Evolutionary conservation across 2,888 invertebrate species (phyloP), one percentile per base, ranked within the genome.

Genomic region (Emesis castigata): DNA sequence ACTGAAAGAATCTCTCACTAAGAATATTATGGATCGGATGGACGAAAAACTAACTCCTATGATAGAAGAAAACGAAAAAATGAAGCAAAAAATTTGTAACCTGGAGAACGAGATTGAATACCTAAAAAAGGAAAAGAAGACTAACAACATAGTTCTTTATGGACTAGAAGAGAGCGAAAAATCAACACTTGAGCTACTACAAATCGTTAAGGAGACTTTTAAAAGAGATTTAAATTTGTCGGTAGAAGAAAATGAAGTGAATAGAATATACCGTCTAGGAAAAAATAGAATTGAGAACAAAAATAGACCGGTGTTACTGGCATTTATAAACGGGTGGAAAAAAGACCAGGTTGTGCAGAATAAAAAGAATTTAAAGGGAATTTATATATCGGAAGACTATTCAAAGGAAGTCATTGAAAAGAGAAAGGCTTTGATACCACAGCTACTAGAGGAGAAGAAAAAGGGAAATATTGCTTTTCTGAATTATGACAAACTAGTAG

Each of bases 361-460:
- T 20, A 56, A 56, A 56, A 56, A 56, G 20, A 56, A 9, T 18
- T n/a, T 56, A 56, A 56, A 56, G 20, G 56, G 20, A 56, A 56
- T 20, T 20, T 56, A 56, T 56, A 18, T 20, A 20, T 56, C 18
- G 9, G 20, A 56, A 56, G 56, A 56, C 3, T 56, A 56, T 58
- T 58, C 56, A 9, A 58, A 58, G 56, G 56, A 58, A 58, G 56
- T 20, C 14, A 20, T 20, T 20, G 56, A 58, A 58, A 58, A 58
- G 11, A 14, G n/a, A 16, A 48, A 48, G 22, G 18, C 56, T 58
- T 20, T 58, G 20, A 20, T 58, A 58, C 22, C 56, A 58, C 56
- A 58, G 56, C 56, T 22, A 58, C 56, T 58, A 20, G 56, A 58
- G 56, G 56, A 58, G 22, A 58, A 58, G 56, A 58, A 58, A 20